These are phyloP conservation scores for Oligia fasciuncula DNA, from an alignment of 2,888 invertebrate species.

Conservation along the genomic window DNA sequence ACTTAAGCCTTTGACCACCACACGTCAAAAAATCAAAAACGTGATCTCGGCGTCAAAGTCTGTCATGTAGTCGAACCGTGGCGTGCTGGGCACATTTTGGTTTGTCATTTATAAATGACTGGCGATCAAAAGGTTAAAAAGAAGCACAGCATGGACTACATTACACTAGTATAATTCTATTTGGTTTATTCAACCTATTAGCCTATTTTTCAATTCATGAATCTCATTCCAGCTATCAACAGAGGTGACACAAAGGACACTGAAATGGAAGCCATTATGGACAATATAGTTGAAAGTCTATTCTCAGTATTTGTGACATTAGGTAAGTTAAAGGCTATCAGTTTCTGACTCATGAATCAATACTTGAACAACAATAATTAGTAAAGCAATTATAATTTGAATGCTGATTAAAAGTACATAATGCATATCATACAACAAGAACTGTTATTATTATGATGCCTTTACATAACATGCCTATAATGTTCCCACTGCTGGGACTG, in stretches of 20 bases:
- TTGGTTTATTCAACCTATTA: neutral
- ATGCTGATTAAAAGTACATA: neutral
- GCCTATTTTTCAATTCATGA: neutral
- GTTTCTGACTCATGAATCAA: constrained; percentile 9
- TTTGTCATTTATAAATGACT: too few species aligned
- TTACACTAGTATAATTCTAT: neutral
- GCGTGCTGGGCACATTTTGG: too few species aligned
- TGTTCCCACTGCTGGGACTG: too few species aligned
- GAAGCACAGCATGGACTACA: neutral
- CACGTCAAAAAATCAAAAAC: too few species aligned
- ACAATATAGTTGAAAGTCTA: constrained; percentile 97
- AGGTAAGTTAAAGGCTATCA: constrained; percentile 88
- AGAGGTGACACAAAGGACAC: constrained; percentile 97
- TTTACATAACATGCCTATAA: too few species aligned
- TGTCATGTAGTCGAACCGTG: too few species aligned
- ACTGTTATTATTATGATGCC: neutral
- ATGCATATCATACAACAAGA: neutral
- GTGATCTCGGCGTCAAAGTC: too few species aligned
- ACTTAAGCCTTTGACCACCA: too few species aligned
- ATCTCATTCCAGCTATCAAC: constrained; percentile 93
- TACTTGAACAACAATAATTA: constrained; percentile 5
- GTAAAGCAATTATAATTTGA: neutral
- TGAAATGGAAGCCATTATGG: constrained; percentile 98
- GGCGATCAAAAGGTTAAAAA: neutral
- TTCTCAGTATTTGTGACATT: constrained; percentile 99